A percentile compares a stretch with the other conserved stretches of the same genome.
Conservation (phyloP, 1,140 invertebrate genomes). For the Drosophila pseudoananassae region DNA sequence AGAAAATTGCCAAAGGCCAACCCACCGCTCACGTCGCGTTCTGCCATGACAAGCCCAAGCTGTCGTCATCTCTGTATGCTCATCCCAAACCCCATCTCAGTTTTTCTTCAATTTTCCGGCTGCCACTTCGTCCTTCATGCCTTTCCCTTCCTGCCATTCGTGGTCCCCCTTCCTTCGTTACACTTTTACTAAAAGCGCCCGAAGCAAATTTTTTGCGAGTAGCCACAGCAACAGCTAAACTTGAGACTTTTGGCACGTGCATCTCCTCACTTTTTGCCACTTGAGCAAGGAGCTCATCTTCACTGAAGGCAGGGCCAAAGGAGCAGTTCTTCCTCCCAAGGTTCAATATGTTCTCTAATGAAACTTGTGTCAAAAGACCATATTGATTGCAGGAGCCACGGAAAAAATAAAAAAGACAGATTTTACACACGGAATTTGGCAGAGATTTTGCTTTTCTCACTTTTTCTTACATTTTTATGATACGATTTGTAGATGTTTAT, state of each 20-base stretch:
- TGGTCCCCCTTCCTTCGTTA: neutral
- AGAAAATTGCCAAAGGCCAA: conserved; percentile 51
- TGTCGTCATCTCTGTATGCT: conserved; percentile 34
- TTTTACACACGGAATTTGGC: conserved; percentile 3
- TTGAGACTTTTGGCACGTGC: conserved; percentile 55
- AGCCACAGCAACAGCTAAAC: conserved; percentile 51
- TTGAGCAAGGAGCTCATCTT: conserved; percentile 13
- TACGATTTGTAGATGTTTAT: too few species aligned
- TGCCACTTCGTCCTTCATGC: conserved; percentile 1
- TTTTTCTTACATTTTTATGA: too few species aligned
- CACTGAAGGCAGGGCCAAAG: conserved; percentile 7
- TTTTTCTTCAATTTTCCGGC: conserved; percentile 42
- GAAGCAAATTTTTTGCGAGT: conserved; percentile 32
- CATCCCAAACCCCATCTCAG: conserved; percentile 20
- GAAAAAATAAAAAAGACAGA: neutral
- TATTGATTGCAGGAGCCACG: conserved; percentile 31
- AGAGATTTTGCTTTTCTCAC: neutral
- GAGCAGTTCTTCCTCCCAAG: conserved; percentile 25
- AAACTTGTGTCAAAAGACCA: conserved; percentile 46
- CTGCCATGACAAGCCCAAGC: conserved; percentile 41
- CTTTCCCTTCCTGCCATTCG: neutral
- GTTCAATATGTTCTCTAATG: conserved; percentile 55
- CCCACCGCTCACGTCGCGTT: conserved; percentile 36
- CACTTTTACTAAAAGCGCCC: conserved; percentile 7
- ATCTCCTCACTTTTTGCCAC: conserved; percentile 14